Evolutionary conservation across 1,140 invertebrate genomes (phyloP), one percentile per base, ranked within the genome.

Genomic region (Drosophila kepulauana): DNA sequence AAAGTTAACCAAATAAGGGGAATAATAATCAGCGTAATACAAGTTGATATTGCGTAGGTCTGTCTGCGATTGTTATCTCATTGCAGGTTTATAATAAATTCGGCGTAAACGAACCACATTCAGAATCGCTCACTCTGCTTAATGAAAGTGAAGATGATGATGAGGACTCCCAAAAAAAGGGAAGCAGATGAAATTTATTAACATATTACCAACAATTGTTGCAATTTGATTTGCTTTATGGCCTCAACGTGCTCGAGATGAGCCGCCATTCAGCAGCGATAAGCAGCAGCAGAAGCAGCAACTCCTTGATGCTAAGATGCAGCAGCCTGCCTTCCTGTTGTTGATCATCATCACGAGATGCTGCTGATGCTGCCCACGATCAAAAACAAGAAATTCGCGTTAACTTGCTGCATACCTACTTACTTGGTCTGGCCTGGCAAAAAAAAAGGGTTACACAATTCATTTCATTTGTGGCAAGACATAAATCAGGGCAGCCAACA

Each of bases 201-300:
- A 88, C 85, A 89, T 88, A 88, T 88, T 88, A 89, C 85, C 81
- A 85, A 85, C 85, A 89, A 89, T 89, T 89, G 85, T 90, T 89
- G 85, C 85, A 89, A 89, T 89, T 89, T 90, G 78, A 89, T 89
- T 89, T 89, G 84, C 78, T 89, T 89, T 89, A 89, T 89, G 75
- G 78, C 75, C 59, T 64, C 72, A 78, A 89, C 85, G 85, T 89
- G 85, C 68, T 41, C 15, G 75, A 69, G 85, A 89, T 89, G 54
- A 49, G 86, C 78, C 63, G 78, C 46, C 72, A 49, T 81, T 75
- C 63, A 75, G 35, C 69, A 81, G 81, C 75, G 81, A 89, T 89
- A 81, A 89, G 81, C 68, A 65, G 77, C 73, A 67, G 59, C 79
- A 58, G 61, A 57, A 63, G 64, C 69, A 57, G 41, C 79, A 38